Evolutionary conservation across 2,797 vertebrate species (phyloP).

Genomic region (Phalloptychus januarius): DNA sequence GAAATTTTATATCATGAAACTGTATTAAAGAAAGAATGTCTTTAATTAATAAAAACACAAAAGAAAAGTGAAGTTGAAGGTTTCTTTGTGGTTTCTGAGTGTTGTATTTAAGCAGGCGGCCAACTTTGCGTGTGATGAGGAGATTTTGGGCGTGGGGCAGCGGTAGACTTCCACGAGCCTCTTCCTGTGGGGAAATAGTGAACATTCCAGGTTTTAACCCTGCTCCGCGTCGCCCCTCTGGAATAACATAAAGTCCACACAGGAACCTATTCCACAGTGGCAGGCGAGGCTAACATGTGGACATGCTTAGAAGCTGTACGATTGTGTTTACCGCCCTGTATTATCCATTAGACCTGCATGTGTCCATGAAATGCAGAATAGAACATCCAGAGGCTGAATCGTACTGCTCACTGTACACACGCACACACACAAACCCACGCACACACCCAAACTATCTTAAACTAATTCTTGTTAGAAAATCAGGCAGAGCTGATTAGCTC

Average conservation of each 20-base stretch:
- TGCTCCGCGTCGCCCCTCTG: conserved; percentile 63
- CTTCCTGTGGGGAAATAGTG: conserved; percentile 81
- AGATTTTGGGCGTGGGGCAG: conserved; percentile 69
- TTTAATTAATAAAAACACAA: conserved; percentile 69
- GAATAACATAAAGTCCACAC: conserved; percentile 68
- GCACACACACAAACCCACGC: conserved; percentile 7
- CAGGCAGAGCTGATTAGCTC: conserved; percentile 55
- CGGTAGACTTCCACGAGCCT: conserved; percentile 60
- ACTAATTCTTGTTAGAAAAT: conserved; percentile 36
- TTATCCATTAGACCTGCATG: conserved; percentile 8
- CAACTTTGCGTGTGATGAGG: conserved; percentile 50
- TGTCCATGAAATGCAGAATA: neutral
- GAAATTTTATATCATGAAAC: conserved; percentile 62
- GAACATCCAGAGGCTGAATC: conserved; percentile 5
- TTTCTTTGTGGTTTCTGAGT: conserved; percentile 12
- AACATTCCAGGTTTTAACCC: conserved; percentile 76
- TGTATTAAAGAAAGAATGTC: conserved; percentile 52
- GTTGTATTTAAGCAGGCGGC: conserved; percentile 17
- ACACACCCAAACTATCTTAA: conserved; percentile 31
- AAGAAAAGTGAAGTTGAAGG: conserved; percentile 11
- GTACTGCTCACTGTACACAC: conserved; percentile 7
- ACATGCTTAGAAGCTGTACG: conserved; percentile 37
- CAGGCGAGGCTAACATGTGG: conserved; percentile 47
- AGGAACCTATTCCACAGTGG: conserved; percentile 51
- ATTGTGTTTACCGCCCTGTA: conserved; percentile 17